Percentiles rank a stretch among this genome's conserved stretches.
Evolutionary conservation across 2,113 vertebrate genomes (phyloP).

Genomic region (Vulpes ferrilata): DNA sequence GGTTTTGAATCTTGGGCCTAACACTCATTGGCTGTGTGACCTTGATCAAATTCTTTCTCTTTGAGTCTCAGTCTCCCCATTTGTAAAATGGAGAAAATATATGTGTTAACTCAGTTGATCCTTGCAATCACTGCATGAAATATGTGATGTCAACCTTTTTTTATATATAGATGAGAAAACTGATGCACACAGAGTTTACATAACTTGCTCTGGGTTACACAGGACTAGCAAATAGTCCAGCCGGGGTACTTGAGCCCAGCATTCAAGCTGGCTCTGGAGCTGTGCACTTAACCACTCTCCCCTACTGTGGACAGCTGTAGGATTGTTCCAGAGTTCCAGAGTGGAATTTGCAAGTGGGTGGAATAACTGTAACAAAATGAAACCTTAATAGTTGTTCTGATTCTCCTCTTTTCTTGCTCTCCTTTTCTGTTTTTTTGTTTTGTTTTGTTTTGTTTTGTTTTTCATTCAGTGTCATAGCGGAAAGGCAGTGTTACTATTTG

Average conservation of each 20-base stretch:
- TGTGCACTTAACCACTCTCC: fast-evolving
- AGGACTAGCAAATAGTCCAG: neutral
- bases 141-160: neutral
- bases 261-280: neutral
- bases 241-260: neutral
- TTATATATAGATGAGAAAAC: neutral
- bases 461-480: neutral
- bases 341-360: neutral
- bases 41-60: neutral
- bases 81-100: neutral
- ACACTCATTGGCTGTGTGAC: neutral
- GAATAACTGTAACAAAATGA: neutral
- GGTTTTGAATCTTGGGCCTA: neutral
- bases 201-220: neutral
- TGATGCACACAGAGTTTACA: neutral
- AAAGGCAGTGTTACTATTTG: neutral
- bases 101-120: neutral
- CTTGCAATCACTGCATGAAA: neutral
- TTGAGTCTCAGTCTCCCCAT: neutral
- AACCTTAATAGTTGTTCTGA: neutral
- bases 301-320: fast-evolving
- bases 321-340: neutral
- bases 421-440: neutral
- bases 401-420: neutral
- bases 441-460: neutral